phyloP scores from a whole-genome alignment of 2,888 invertebrate species.

The Catocala fraxini region DNA sequence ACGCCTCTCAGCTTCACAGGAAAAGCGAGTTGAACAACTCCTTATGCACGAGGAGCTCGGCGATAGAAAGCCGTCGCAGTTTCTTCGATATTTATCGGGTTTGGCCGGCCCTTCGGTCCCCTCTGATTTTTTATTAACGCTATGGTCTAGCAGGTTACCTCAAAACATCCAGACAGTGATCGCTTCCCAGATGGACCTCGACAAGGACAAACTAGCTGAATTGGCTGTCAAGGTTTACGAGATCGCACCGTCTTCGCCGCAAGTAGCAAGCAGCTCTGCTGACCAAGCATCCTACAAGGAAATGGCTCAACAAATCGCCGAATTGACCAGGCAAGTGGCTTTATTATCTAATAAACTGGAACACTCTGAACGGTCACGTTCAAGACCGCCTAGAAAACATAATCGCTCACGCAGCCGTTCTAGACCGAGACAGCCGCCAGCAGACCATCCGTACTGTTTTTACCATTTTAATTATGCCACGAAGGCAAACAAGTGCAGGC shows the following conservation, averaged over 20 bases:
- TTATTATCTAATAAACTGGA: neutral
- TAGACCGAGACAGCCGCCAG: neutral
- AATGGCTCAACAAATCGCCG: neutral
- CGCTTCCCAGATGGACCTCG: conserved; percentile 8
- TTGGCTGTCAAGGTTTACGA: conserved; percentile 19
- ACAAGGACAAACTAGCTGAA: conserved; percentile 9
- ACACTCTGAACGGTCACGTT: conserved; percentile 4
- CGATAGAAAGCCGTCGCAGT: no score
- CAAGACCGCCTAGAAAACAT: neutral
- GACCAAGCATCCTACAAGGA: neutral
- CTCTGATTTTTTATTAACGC: neutral
- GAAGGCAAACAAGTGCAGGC: conserved; percentile 15
- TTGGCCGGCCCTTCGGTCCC: conserved; percentile 8
- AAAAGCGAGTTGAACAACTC: no score
- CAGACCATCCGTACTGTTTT: neutral
- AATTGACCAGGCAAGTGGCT: conserved; percentile 6
- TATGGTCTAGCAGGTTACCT: conserved; percentile 19
- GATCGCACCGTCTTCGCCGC: conserved; percentile 6
- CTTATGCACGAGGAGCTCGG: no score
- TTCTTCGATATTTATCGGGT: neutral
- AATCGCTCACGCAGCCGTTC: neutral
- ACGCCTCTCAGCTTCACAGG: no score
- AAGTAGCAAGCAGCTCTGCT: neutral
- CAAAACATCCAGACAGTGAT: conserved; percentile 11
- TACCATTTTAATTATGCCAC: neutral